These are phyloP conservation scores for Aldabrachelys gigantea DNA, from an alignment of 2,113 vertebrate genomes.

Conservation along the genomic window DNA sequence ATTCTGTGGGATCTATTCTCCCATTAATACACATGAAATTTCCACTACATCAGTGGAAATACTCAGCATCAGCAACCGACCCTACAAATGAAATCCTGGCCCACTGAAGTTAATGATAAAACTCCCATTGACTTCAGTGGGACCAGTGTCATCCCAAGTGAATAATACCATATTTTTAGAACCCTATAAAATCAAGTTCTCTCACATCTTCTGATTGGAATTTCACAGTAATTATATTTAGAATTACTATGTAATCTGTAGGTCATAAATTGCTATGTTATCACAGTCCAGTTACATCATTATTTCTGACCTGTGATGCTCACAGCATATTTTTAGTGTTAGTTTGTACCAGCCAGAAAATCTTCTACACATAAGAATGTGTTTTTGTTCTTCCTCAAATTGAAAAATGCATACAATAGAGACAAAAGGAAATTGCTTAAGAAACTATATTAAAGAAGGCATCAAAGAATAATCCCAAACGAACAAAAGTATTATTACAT, in stretches of 20 bases:
- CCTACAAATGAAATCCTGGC: background rate
- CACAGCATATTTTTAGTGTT: background rate
- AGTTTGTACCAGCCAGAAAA: background rate
- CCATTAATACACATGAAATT: background rate
- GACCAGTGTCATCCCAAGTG: background rate
- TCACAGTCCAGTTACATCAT: background rate
- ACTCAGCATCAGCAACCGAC: background rate
- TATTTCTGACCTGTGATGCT: conserved; percentile 25
- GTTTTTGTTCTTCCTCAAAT: background rate
- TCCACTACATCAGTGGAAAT: background rate
- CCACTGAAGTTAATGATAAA: background rate
- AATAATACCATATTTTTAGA: background rate
- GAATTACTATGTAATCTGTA: background rate
- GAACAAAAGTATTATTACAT: background rate
- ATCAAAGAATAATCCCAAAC: background rate
- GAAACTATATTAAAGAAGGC: background rate
- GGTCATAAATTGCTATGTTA: background rate
- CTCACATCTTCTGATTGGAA: background rate
- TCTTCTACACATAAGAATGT: background rate
- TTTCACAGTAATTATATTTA: background rate
- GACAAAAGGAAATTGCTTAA: background rate
- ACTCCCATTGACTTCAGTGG: background rate
- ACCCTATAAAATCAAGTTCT: background rate
- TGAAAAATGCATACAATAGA: background rate
- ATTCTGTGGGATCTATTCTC: background rate